A percentile compares a stretch with the other conserved stretches of the same genome.
phyloP scores from a whole-genome alignment of 2,888 invertebrate species.

The Rhimphoctona megacephalus region DNA sequence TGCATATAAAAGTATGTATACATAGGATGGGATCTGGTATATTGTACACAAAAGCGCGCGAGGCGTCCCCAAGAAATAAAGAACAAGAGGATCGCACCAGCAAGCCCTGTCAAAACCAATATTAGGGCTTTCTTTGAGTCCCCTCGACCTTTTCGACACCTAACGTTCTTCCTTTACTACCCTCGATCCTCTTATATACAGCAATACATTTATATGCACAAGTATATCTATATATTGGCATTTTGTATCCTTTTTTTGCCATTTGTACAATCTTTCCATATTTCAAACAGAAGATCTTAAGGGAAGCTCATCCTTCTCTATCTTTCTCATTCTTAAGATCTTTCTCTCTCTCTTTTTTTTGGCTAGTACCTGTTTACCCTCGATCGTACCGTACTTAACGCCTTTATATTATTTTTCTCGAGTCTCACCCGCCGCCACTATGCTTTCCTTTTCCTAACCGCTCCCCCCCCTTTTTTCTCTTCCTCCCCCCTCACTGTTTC shows the following conservation, averaged over 20 bases:
- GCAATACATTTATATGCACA: conserved; percentile 1
- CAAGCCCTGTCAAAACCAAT: conserved; percentile 80
- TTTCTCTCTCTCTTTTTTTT: conserved; percentile 24
- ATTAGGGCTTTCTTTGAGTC: conserved; percentile 75
- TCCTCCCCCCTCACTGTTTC: neutral
- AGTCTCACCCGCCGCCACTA: conserved; percentile 45
- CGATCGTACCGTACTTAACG: conserved; percentile 65
- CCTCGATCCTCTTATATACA: conserved; percentile 21
- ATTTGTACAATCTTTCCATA: conserved; percentile 32
- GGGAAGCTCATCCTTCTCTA: neutral
- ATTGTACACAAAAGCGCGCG: conserved; percentile 60
- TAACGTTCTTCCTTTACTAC: conserved; percentile 50
- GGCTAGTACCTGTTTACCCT: conserved; percentile 64
- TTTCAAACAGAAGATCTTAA: conserved; percentile 28
- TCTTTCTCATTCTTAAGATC: neutral
- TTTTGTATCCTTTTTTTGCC: conserved; percentile 41
- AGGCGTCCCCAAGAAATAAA: conserved; percentile 59
- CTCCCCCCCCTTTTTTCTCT: neutral
- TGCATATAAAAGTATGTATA: conserved; percentile 33
- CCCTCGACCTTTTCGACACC: conserved; percentile 78
- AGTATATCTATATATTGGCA: conserved; percentile 3
- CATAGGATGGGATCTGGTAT: conserved; percentile 32
- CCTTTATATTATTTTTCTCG: conserved; percentile 65
- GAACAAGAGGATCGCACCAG: conserved; percentile 75
- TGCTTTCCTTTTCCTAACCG: conserved; percentile 50